These are phyloP conservation scores for Malachius bipustulatus DNA, from an alignment of 2,888 invertebrate species.

Conservation along the genomic window DNA sequence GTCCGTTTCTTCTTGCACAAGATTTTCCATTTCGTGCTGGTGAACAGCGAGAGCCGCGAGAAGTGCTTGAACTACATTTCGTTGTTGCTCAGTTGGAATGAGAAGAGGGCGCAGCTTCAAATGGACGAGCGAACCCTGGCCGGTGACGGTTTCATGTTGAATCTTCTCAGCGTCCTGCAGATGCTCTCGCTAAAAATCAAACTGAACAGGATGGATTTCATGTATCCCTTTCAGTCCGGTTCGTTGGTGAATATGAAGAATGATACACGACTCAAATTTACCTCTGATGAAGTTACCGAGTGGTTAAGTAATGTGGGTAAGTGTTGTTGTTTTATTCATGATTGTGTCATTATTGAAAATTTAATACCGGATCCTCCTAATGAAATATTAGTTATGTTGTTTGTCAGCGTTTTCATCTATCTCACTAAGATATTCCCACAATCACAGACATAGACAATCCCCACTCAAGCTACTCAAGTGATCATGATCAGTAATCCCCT, in stretches of 20 bases:
- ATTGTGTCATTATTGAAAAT: too few species aligned
- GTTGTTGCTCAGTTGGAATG: slow-evolving; percentile 64
- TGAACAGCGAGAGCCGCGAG: slow-evolving; percentile 70
- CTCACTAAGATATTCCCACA: too few species aligned
- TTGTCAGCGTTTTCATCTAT: too few species aligned
- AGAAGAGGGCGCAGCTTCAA: slow-evolving; percentile 80
- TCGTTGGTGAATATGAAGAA: slow-evolving; percentile 60
- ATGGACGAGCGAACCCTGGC: slow-evolving; percentile 78
- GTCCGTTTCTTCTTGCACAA: slow-evolving; percentile 65
- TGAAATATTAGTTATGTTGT: too few species aligned
- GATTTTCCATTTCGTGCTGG: slow-evolving; percentile 71
- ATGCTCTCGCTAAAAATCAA: slow-evolving; percentile 81
- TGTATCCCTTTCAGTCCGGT: slow-evolving; percentile 78
- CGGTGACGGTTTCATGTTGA: slow-evolving; percentile 92
- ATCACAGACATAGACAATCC: too few species aligned
- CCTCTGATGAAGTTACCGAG: slow-evolving; percentile 66
- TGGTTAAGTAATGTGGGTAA: slow-evolving; percentile 60
- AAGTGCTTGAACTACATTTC: slow-evolving; percentile 69
- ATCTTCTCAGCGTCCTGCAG: slow-evolving; percentile 83
- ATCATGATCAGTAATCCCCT: too few species aligned
- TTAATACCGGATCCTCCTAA: too few species aligned
- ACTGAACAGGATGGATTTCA: slow-evolving; percentile 76
- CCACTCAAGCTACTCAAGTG: too few species aligned
- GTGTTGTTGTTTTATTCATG: slow-evolving; percentile 18
- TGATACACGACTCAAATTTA: slow-evolving; percentile 74